A percentile compares a stretch with the other conserved stretches of the same genome.
phyloP scores from a whole-genome alignment of 2,888 invertebrate genomes.

The Cephus nigrinus region DNA sequence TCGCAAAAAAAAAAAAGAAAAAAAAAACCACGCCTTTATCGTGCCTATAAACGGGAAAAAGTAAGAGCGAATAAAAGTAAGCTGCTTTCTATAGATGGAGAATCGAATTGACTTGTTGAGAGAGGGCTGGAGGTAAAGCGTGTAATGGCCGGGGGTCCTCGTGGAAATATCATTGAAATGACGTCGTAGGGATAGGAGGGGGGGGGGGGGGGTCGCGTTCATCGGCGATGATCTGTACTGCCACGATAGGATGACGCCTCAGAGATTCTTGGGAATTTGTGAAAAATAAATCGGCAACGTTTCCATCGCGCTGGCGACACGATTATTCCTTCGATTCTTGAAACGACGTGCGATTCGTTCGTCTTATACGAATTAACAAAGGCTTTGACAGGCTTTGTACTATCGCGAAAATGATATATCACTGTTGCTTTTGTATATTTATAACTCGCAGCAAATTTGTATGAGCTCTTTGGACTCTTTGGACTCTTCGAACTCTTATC shows the following conservation, averaged over 20 bases:
- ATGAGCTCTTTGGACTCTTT: constrained; percentile 11
- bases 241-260: not conserved
- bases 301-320: not conserved
- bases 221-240: not conserved
- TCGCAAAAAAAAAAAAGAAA: constrained; percentile 48
- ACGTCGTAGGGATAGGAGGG: not conserved
- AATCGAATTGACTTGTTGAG: not conserved
- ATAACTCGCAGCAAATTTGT: constrained; percentile 36
- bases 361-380: not conserved
- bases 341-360: not conserved
- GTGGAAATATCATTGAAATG: not conserved
- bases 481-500: not conserved
- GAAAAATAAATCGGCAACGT: not conserved
- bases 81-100: constrained; percentile 32
- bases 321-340: not conserved
- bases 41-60: constrained; percentile 50
- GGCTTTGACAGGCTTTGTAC: constrained; percentile 30
- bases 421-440: constrained; percentile 52
- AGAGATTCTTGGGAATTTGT: not conserved
- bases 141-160: not conserved
- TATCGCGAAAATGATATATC: constrained; percentile 36
- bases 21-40: constrained; percentile 55
- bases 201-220: not conserved
- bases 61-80: constrained; percentile 26
- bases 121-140: not conserved